A percentile compares a stretch with the other conserved stretches of the same genome.
phyloP scores from a whole-genome alignment of 2,797 vertebrate species.

The Anisognathus igniventris region DNA sequence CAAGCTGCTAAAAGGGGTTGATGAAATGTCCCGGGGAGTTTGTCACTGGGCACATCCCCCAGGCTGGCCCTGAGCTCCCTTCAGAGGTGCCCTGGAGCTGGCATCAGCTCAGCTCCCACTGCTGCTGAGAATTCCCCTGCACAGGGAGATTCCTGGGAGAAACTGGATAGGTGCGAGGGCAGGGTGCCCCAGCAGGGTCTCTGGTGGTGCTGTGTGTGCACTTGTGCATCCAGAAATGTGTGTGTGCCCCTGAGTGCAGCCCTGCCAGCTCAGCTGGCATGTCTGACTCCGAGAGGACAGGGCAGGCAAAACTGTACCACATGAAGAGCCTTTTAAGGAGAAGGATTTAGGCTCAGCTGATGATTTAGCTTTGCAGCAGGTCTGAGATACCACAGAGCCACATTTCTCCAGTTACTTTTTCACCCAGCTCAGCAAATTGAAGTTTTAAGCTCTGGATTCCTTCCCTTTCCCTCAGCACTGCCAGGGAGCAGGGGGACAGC shows the following conservation, averaged over 20 bases:
- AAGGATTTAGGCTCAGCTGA: background rate
- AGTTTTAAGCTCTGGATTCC: background rate
- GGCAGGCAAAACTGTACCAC: background rate
- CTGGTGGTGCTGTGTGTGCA: background rate
- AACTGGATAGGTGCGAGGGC: background rate
- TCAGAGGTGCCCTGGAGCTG: background rate
- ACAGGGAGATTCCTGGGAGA: background rate
- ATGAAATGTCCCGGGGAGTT: background rate
- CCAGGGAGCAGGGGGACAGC: background rate
- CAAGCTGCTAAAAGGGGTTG: background rate
- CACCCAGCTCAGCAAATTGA: background rate
- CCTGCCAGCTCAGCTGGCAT: background rate
- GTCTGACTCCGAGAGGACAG: background rate
- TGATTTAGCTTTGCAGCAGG: background rate
- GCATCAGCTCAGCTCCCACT: background rate
- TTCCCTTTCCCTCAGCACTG: background rate
- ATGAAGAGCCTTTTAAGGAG: conserved; percentile 22
- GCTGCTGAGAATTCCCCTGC: background rate
- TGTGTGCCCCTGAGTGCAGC: background rate
- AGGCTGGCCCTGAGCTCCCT: background rate
- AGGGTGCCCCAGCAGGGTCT: background rate
- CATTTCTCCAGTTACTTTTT: background rate
- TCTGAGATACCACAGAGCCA: background rate
- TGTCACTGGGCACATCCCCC: background rate
- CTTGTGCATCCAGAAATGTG: too few relatives aligned